phyloP scores from a whole-genome alignment of 2,797 vertebrate species.

The Cossypha dichroa region DNA sequence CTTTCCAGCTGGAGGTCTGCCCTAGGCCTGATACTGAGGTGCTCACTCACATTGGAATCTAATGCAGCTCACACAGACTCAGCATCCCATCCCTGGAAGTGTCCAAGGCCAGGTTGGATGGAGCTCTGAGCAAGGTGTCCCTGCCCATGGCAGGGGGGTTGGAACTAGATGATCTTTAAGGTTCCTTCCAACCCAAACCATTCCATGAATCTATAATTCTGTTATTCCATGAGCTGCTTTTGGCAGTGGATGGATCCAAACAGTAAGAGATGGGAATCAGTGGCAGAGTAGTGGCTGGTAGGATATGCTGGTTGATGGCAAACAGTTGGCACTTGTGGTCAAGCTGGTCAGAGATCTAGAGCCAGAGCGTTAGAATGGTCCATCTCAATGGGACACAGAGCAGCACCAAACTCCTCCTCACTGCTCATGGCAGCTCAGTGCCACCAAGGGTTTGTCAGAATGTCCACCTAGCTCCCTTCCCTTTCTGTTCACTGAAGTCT shows the following conservation, averaged over 20 bases:
- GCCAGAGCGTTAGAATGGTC: neutral
- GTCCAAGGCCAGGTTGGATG: neutral
- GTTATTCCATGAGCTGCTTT: neutral
- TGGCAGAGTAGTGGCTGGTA: neutral
- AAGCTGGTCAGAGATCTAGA: neutral
- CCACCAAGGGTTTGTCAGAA: neutral
- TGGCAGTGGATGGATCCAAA: neutral
- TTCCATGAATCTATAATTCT: neutral
- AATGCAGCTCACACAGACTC: neutral
- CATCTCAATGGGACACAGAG: neutral
- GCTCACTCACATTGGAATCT: neutral
- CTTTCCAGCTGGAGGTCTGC: neutral
- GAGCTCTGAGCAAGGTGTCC: neutral
- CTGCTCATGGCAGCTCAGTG: neutral
- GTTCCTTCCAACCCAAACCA: rapidly evolving
- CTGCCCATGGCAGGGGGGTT: neutral
- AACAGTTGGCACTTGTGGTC: neutral
- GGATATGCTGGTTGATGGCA: neutral
- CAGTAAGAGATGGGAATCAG: neutral
- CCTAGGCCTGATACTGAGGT: neutral
- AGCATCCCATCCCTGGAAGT: neutral
- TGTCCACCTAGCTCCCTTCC: neutral
- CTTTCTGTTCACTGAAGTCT: neutral
- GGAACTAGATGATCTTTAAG: neutral
- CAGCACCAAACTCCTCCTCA: neutral